These are phyloP conservation scores for Coenonympha arcania DNA, from an alignment of 2,888 invertebrate genomes.

Conservation along the genomic window DNA sequence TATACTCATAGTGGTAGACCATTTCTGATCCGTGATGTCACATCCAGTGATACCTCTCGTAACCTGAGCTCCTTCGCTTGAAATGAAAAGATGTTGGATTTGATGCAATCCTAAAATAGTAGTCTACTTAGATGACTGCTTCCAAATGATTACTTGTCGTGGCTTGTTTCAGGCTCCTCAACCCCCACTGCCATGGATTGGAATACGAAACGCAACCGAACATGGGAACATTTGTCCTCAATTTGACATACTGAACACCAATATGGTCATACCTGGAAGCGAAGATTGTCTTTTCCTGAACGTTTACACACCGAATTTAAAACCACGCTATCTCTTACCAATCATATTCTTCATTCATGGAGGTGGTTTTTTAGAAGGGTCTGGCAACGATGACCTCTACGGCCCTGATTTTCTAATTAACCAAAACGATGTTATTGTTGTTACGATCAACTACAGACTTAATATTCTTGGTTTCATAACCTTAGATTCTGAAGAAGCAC, in stretches of 20 bases:
- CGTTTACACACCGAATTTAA: constrained; percentile 38
- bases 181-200: background rate
- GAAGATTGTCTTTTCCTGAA: constrained; percentile 4
- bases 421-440: constrained; percentile 38
- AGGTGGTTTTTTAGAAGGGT: constrained; percentile 40
- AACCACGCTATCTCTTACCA: constrained; percentile 31
- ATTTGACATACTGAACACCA: background rate
- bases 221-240: constrained; percentile 7
- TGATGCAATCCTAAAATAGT: no score
- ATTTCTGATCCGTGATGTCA: no score
- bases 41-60: no score
- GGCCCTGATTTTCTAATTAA: constrained; percentile 46
- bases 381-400: constrained; percentile 39
- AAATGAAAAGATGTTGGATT: no score
- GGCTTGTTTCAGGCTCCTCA: background rate
- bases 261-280: background rate
- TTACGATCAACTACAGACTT: constrained; percentile 48
- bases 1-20: no score
- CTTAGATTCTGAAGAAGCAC: constrained; percentile 41
- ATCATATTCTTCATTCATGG: constrained; percentile 52
- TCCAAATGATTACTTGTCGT: no score
- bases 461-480: constrained; percentile 45
- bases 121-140: no score
- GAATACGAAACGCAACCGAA: background rate
- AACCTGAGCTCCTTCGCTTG: no score